These are phyloP conservation scores for Mirounga angustirostris DNA, from an alignment of 2,113 vertebrate genomes.

Conservation along the genomic window DNA sequence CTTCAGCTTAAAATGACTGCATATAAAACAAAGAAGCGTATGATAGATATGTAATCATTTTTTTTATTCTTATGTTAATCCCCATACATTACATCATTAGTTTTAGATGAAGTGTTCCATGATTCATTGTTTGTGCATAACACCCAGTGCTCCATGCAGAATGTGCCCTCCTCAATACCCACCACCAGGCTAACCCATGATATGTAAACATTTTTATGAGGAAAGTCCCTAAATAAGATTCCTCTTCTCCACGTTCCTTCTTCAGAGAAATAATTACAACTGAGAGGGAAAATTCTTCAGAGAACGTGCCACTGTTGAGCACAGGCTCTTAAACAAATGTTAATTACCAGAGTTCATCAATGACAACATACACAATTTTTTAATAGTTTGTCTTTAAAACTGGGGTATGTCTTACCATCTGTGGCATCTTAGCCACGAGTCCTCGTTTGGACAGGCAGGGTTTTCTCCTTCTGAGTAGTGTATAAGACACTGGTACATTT, in stretches of 20 bases:
- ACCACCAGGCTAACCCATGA: neutral
- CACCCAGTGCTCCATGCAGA: too few species aligned
- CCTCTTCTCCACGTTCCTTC: neutral
- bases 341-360: neutral
- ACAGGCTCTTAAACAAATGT: neutral
- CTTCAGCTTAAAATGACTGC: neutral
- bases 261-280: neutral
- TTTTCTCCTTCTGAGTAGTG: neutral
- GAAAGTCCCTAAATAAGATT: neutral
- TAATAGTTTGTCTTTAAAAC: neutral
- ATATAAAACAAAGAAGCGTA: neutral
- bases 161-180: too few species aligned
- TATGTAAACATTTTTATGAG: neutral
- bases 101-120: too few species aligned
- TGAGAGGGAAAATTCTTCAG: neutral
- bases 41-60: neutral
- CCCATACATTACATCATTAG: too few species aligned
- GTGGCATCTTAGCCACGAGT: neutral
- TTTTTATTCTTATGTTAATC: neutral
- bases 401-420: neutral
- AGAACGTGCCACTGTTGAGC: neutral
- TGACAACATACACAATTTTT: neutral
- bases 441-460: neutral
- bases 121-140: too few species aligned
- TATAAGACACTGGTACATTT: neutral